Evolutionary conservation across 2,888 invertebrate species (phyloP).

Genomic region (Himalopsyche anomala): DNA sequence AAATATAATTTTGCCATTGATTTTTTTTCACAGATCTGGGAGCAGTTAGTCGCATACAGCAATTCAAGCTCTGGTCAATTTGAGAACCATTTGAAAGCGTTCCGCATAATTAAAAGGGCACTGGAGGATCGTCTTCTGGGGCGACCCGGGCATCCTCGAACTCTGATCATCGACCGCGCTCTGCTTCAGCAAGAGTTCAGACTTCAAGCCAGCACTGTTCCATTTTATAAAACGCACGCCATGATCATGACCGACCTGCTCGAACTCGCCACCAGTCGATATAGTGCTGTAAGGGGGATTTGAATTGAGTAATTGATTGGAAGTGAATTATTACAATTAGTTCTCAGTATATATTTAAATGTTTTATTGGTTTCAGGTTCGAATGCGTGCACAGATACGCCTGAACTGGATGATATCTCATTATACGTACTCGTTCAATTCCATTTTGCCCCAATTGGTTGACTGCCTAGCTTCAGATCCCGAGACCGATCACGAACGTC

Average conservation of each 20-base stretch:
- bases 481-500: slow-evolving; percentile 80
- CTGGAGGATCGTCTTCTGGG: slow-evolving; percentile 81
- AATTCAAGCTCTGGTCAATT: slow-evolving; percentile 76
- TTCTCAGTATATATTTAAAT: too few relatives aligned
- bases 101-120: slow-evolving; percentile 79
- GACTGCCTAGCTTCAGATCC: slow-evolving; percentile 80
- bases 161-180: slow-evolving; percentile 81
- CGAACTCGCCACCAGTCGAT: slow-evolving; percentile 80
- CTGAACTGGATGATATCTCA: slow-evolving; percentile 80
- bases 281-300: slow-evolving; percentile 81
- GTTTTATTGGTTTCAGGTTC: slow-evolving; percentile 71
- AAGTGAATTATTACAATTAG: too few relatives aligned
- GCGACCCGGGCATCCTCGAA: slow-evolving; percentile 78
- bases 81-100: slow-evolving; percentile 82
- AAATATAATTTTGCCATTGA: slow-evolving; percentile 64
- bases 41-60: slow-evolving; percentile 77
- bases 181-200: slow-evolving; percentile 81
- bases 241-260: slow-evolving; percentile 78
- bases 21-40: slow-evolving; percentile 79
- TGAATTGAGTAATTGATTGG: too few relatives aligned
- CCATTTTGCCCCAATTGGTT: slow-evolving; percentile 80
- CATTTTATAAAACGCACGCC: slow-evolving; percentile 79
- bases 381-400: slow-evolving; percentile 82
- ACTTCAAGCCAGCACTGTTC: slow-evolving; percentile 71
- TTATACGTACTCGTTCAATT: slow-evolving; percentile 83